A percentile compares a stretch with the other conserved stretches of the same genome.
Evolutionary conservation across 2,888 invertebrate species (phyloP).

Genomic region (Asteroscopus sphinx): DNA sequence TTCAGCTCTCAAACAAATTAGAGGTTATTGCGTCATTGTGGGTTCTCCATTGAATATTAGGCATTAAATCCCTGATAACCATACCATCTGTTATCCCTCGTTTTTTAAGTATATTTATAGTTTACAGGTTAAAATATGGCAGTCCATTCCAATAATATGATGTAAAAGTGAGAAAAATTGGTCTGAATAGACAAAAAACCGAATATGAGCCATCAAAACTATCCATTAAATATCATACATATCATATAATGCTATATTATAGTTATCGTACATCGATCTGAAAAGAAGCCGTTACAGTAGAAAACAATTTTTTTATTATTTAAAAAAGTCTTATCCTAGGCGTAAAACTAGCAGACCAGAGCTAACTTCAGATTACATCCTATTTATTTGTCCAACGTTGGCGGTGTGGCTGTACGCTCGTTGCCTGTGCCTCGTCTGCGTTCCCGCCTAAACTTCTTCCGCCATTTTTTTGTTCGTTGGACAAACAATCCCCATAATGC

Average conservation of each 20-base stretch:
- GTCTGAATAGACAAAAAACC: constrained; percentile 82
- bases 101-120: constrained; percentile 67
- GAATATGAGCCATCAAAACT: constrained; percentile 75
- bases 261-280: constrained; percentile 80
- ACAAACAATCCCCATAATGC: constrained; percentile 69
- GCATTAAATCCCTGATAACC: constrained; percentile 47
- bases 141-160: constrained; percentile 83
- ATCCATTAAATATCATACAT: constrained; percentile 77
- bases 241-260: constrained; percentile 71
- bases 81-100: constrained; percentile 47
- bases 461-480: constrained; percentile 64
- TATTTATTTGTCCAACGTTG: constrained; percentile 70
- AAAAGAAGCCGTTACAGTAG: constrained; percentile 86
- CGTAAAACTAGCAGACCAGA: constrained; percentile 84
- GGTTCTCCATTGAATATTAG: constrained; percentile 43
- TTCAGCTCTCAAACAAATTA: constrained; percentile 46
- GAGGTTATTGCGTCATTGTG: constrained; percentile 31
- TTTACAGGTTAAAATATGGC: constrained; percentile 83
- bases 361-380: constrained; percentile 69
- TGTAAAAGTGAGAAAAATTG: constrained; percentile 88
- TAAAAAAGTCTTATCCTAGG: constrained; percentile 79
- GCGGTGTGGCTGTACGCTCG: constrained; percentile 41
- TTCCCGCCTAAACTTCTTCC: constrained; percentile 53
- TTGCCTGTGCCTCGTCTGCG: constrained; percentile 30
- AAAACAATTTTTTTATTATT: constrained; percentile 78